Conservation (phyloP, 2,888 invertebrate genomes). For the Portevinia maculata region DNA sequence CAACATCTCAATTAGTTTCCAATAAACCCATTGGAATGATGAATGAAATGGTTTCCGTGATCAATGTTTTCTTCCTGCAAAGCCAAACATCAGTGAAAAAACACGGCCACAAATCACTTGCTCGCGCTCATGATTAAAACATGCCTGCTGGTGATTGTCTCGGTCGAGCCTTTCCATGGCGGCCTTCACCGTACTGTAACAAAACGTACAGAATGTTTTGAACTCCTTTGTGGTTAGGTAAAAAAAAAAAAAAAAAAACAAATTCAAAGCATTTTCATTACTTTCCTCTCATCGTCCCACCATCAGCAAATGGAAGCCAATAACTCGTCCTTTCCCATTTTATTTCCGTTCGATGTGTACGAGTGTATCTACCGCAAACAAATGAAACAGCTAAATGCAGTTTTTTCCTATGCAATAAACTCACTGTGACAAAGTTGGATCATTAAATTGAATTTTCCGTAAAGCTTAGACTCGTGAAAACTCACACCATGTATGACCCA, state of each 20-base stretch:
- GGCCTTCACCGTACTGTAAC: conserved; percentile 3
- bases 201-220: background rate
- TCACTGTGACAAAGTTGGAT: conserved; percentile 5
- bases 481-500: conserved; percentile 20
- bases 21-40: background rate
- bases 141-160: conserved; percentile 45
- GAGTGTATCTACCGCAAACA: background rate
- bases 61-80: conserved; percentile 22
- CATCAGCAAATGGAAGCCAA: conserved; percentile 18
- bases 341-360: conserved; percentile 10
- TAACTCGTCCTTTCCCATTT: conserved; percentile 14
- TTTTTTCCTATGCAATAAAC: background rate
- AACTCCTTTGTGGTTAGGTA: conserved; percentile 10
- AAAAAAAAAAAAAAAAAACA: conserved; percentile 7
- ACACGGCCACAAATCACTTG: conserved; percentile 13
- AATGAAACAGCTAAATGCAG: background rate
- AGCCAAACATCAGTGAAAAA: background rate
- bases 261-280: conserved; percentile 22
- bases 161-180: conserved; percentile 20
- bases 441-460: conserved; percentile 29
- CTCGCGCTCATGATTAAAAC: conserved; percentile 47
- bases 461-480: background rate
- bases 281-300: background rate
- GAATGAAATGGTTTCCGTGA: conserved; percentile 20
- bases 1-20: conserved; percentile 13